Evolutionary conservation across 1,140 invertebrate species (phyloP).

Genomic region (Eumaeus atala): DNA sequence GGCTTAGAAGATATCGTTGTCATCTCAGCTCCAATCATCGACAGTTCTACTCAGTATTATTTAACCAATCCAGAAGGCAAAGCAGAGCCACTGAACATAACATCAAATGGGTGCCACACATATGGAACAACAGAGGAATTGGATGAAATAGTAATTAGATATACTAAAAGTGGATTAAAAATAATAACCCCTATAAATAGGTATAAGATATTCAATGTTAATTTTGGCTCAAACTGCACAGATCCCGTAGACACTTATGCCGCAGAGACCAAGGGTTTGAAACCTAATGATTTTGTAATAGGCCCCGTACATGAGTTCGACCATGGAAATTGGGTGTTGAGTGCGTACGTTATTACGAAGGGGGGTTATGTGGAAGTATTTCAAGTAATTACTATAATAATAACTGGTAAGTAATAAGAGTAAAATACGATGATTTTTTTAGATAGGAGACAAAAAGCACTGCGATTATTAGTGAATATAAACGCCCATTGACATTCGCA

Average conservation of each 20-base stretch:
- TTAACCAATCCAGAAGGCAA: slow-evolving; percentile 43
- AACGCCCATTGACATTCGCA: no score
- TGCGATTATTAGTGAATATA: no score
- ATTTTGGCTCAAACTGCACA: slow-evolving; percentile 13
- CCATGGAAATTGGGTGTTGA: slow-evolving; percentile 58
- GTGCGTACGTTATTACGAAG: slow-evolving; percentile 30
- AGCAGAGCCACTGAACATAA: slow-evolving; percentile 30
- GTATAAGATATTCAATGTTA: slow-evolving; percentile 26
- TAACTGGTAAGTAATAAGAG: slow-evolving; percentile 34
- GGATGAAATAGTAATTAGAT: slow-evolving; percentile 21
- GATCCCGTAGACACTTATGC: slow-evolving; percentile 22
- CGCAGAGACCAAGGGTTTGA: slow-evolving; percentile 20
- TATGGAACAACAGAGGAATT: slow-evolving; percentile 16
- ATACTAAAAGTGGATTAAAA: slow-evolving; percentile 18
- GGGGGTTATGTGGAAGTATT: slow-evolving; percentile 40
- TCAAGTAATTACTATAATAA: slow-evolving; percentile 50
- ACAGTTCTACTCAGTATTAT: slow-evolving; percentile 33
- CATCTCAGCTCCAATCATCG: slow-evolving; percentile 38
- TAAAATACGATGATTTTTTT: no score
- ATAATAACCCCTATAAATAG: slow-evolving; percentile 21
- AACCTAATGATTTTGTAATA: slow-evolving; percentile 41
- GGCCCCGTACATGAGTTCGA: slow-evolving; percentile 45
- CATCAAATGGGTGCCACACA: slow-evolving; percentile 10
- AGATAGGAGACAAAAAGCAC: no score
- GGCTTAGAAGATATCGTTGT: slow-evolving; percentile 37